Base-by-base conservation (phyloP, 2,113 vertebrate genomes). In the Istiophorus platypterus region DNA sequence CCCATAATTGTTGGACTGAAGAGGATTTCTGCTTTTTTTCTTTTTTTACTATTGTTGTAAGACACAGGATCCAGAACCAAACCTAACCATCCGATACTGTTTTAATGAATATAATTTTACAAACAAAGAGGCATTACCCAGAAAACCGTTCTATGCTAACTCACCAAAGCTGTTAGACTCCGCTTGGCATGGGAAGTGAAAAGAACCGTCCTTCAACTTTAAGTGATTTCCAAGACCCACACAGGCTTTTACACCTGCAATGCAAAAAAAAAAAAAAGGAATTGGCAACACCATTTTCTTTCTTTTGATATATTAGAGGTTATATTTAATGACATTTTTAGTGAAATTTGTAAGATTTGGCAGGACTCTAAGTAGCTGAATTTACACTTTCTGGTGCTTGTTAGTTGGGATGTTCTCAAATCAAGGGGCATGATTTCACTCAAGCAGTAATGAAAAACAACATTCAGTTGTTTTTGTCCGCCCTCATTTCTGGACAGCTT, bases 321-420 rank as follows among this genome's bases (percentile, higher is more conserved):
- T 95, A 89, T 78, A 89, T 93, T 95, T 93, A 91, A 78, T 77
- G 91, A 94, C 84, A 87, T 86, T 90, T 87, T 87, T 91, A 93
- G 83, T 85, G 69, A 92, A 89, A 90, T 92, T 91, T 90, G 88
- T 90, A 95, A 89, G 69, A 91, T 90, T 94, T 96, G 95, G 92
- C 94, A 93, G 80, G 79, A 93, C 83, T 95, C 92, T 72, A 88
- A 95, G 92, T 90, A 92, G 94, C 95, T 93, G 93, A 94, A 93
- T 95, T 96, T 95, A 93, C 92, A 92, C 84, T 92, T 92, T 94
- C 91, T 95, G 88, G 92, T 94, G 95, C 93, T 94, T 95, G 93
- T 95, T 95, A 95, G 94, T 92, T 81, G 82, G 58, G 84, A 94
- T 93, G 93, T 95, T 84, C 92, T 91, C 84, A 91, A 92, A 93